Conservation (phyloP, 2,113 vertebrate genomes). For the Ornithorhynchus anatinus region DNA sequence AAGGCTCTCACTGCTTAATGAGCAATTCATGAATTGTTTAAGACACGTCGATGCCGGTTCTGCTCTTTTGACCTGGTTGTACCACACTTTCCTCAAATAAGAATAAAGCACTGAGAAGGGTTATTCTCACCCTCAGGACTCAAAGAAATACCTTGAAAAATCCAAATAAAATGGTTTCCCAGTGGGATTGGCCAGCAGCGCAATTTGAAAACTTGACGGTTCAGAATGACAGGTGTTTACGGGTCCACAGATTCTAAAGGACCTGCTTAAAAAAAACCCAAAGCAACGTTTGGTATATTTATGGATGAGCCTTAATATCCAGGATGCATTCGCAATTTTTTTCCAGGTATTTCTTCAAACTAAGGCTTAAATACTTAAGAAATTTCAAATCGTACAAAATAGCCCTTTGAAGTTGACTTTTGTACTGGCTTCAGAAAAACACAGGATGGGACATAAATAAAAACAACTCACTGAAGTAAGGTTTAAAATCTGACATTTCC, state of each 20-base stretch:
- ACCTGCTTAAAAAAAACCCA: background rate
- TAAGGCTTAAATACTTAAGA: constrained; percentile 57
- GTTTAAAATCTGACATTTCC: constrained; percentile 71
- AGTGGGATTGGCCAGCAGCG: background rate
- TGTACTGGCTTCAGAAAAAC: constrained; percentile 60
- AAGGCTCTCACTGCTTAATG: too few species aligned
- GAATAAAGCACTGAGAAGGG: background rate
- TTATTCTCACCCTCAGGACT: background rate
- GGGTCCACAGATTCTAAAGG: background rate
- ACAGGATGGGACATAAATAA: constrained; percentile 68
- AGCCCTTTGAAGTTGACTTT: constrained; percentile 68
- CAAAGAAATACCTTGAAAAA: background rate
- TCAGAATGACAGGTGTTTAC: background rate
- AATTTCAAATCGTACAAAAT: constrained; percentile 61
- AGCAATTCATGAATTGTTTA: too few species aligned
- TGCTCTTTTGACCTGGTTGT: background rate
- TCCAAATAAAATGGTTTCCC: background rate
- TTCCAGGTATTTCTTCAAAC: constrained; percentile 54
- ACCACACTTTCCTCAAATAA: background rate
- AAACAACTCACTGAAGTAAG: constrained; percentile 57
- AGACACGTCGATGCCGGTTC: background rate
- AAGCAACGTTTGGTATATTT: background rate
- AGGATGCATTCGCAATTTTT: background rate
- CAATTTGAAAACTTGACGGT: background rate
- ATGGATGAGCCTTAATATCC: constrained; percentile 7